These are phyloP conservation scores for Drosophila sp. DNA, from an alignment of 1,140 invertebrate genomes.

Conservation along the genomic window DNA sequence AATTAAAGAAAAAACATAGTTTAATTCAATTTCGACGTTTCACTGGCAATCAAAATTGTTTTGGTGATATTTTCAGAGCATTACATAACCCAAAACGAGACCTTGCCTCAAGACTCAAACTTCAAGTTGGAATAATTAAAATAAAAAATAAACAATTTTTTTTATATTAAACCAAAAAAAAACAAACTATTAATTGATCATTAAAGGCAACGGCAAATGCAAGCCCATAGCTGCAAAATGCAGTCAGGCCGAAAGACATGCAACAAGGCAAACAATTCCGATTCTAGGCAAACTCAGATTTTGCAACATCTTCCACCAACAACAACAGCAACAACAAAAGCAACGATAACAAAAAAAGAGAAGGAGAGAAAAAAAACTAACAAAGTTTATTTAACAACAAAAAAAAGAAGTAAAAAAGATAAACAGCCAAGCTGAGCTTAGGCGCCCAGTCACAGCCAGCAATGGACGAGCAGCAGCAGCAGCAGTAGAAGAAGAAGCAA, in stretches of 20 bases:
- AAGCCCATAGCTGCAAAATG: conserved; percentile 62
- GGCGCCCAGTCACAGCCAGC: conserved; percentile 36
- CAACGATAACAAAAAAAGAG: not conserved
- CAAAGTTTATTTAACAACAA: conserved; percentile 31
- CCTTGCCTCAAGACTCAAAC: conserved; percentile 28
- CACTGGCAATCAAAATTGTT: conserved; percentile 35
- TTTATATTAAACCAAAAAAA: conserved; percentile 17
- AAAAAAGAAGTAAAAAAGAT: conserved; percentile 15
- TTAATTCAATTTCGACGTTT: conserved; percentile 16
- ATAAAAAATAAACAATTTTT: conserved; percentile 24
- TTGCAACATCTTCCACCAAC: conserved; percentile 65
- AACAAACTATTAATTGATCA: conserved; percentile 63
- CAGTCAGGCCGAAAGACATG: conserved; percentile 76
- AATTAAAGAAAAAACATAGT: not conserved
- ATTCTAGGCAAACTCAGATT: conserved; percentile 71
- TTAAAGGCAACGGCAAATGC: conserved; percentile 64
- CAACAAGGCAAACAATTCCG: conserved; percentile 58
- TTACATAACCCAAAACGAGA: conserved; percentile 9
- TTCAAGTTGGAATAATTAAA: conserved; percentile 5
- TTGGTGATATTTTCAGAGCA: conserved; percentile 27
- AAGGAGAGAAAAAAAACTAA: conserved; percentile 12
- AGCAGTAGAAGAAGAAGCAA: conserved; percentile 25
- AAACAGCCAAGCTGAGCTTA: conserved; percentile 30
- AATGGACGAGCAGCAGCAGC: conserved; percentile 32
- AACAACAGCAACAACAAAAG: conserved; percentile 25